A percentile compares a stretch with the other conserved stretches of the same genome.
Evolutionary conservation across 2,797 vertebrate species (phyloP).

Genomic region (Phalanger gymnotis): DNA sequence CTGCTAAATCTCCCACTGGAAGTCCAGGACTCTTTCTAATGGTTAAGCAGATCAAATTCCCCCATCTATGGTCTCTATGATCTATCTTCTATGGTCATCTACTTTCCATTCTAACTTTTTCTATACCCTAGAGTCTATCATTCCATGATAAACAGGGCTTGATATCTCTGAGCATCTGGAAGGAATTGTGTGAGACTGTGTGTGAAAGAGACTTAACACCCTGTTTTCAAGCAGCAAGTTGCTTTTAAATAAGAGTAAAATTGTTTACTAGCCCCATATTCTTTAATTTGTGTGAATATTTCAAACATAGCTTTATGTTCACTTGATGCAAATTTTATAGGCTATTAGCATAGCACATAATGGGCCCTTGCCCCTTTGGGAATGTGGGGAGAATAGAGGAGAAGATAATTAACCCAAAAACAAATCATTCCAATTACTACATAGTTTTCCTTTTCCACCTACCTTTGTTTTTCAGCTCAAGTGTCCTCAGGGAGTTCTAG

Average conservation of each 20-base stretch:
- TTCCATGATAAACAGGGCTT: not conserved
- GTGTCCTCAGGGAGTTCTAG: not conserved
- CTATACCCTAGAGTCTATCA: not conserved
- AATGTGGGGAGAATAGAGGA: not conserved
- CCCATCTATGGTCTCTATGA: too few relatives aligned
- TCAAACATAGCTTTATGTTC: slow-evolving; percentile 9
- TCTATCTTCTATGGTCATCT: not conserved
- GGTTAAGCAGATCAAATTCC: not conserved
- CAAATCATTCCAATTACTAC: slow-evolving; percentile 12
- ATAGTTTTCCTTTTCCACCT: not conserved
- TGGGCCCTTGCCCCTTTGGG: slow-evolving; percentile 8
- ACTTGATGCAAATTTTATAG: slow-evolving; percentile 13
- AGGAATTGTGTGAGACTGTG: not conserved
- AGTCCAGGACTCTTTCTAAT: not conserved
- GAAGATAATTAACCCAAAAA: slow-evolving; percentile 7
- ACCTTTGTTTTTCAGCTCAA: slow-evolving; percentile 7
- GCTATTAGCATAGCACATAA: slow-evolving; percentile 11
- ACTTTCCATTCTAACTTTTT: not conserved
- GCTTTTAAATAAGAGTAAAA: slow-evolving; percentile 19
- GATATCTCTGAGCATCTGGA: not conserved
- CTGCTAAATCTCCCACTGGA: not conserved
- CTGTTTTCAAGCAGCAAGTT: not conserved
- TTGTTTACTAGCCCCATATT: slow-evolving; percentile 5
- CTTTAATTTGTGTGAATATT: slow-evolving; percentile 18
- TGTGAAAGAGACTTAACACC: not conserved